phyloP scores from a whole-genome alignment of 1,140 invertebrate species.

The Musca domestica region DNA sequence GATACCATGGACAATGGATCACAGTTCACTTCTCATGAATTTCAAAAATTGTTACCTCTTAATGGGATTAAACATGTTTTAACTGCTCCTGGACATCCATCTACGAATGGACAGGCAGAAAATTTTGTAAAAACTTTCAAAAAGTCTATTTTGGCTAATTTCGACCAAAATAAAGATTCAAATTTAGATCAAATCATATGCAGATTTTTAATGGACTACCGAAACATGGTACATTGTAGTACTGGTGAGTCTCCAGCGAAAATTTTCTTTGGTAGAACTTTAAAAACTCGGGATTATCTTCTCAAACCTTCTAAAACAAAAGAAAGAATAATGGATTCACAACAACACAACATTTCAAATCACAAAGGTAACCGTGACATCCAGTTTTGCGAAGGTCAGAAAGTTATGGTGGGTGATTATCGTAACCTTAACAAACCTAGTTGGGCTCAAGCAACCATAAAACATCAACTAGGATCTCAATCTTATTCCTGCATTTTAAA shows the following conservation, averaged over 20 bases:
- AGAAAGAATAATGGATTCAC: too few species aligned
- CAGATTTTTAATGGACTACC: too few species aligned
- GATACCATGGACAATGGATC: conserved; percentile 6
- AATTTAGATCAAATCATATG: background rate
- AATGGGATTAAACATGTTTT: too few species aligned
- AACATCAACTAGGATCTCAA: background rate
- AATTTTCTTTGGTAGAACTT: conserved; percentile 6
- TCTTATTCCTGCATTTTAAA: conserved; percentile 6
- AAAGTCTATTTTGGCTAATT: too few species aligned
- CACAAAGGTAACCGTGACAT: conserved; percentile 1
- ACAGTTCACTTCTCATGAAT: background rate
- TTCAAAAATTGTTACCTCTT: background rate
- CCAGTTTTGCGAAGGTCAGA: background rate
- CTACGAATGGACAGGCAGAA: too few species aligned
- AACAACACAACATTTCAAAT: background rate
- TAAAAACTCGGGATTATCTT: background rate
- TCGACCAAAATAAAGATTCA: too few species aligned
- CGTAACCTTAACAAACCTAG: too few species aligned
- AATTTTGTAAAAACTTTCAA: too few species aligned
- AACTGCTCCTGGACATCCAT: too few species aligned
- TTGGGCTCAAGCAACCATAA: too few species aligned
- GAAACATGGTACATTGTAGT: background rate
- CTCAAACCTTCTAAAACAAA: conserved; percentile 6
- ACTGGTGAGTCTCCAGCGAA: conserved; percentile 8
- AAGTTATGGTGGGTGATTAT: too few species aligned